Percentiles rank a stretch among this genome's conserved stretches.
Conservation (phyloP, 2,888 invertebrate genomes). For the Leucania comma region DNA sequence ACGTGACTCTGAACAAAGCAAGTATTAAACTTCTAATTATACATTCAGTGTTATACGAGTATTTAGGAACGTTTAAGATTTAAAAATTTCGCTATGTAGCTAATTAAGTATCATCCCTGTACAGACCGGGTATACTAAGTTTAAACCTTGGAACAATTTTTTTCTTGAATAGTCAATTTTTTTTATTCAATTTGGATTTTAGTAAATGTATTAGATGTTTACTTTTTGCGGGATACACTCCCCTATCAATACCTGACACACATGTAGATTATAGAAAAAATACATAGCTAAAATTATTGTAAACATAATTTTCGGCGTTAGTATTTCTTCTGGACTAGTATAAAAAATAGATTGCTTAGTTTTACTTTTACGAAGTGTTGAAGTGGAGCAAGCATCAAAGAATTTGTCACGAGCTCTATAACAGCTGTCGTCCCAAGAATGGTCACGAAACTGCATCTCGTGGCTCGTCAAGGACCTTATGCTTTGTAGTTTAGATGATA, state of each 20-base stretch:
- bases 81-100: slow-evolving; percentile 71
- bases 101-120: slow-evolving; percentile 40
- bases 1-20: slow-evolving; percentile 81
- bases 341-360: slow-evolving; percentile 23
- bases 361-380: slow-evolving; percentile 52
- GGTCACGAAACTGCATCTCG: slow-evolving; percentile 77
- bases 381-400: slow-evolving; percentile 62
- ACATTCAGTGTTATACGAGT: slow-evolving; percentile 70
- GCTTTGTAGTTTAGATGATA: slow-evolving; percentile 29
- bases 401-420: slow-evolving; percentile 77
- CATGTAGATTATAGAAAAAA: too few relatives aligned
- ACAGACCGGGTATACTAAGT: background rate
- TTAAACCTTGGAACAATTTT: too few relatives aligned
- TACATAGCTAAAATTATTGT: too few relatives aligned
- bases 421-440: slow-evolving; percentile 61
- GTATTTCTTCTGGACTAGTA: too few relatives aligned
- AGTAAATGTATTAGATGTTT: too few relatives aligned
- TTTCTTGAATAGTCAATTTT: too few relatives aligned
- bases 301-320: too few relatives aligned
- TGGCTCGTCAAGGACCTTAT: slow-evolving; percentile 62
- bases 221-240: too few relatives aligned
- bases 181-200: too few relatives aligned
- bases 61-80: slow-evolving; percentile 73
- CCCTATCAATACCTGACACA: too few relatives aligned
- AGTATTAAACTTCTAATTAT: slow-evolving; percentile 73